Base-by-base conservation (phyloP, 1,140 invertebrate species). In the roundworm (Caenorhabditis elegans) region DNA sequence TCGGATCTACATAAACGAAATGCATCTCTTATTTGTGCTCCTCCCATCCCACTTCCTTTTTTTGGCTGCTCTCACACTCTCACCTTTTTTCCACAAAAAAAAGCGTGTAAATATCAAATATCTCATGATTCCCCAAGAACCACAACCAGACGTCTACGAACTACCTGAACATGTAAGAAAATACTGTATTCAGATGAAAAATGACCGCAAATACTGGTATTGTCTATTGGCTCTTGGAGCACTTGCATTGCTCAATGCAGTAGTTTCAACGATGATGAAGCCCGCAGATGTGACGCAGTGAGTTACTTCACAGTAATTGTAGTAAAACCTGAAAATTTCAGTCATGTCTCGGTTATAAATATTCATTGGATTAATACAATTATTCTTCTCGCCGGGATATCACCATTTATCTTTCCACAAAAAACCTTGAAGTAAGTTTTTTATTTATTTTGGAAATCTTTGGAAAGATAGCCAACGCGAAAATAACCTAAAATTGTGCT, bases 151-250 rank as follows among this genome's bases (percentile, higher is more conserved):
- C 39, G 39, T 15, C 15, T 43, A 5, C 15, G 39, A 8, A 43
- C 39, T 8, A 15, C 15, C 39, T 5, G 55, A 10, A n/a, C 13
- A 15, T 36, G n/a, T 36, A 17, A 19, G 55, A 65, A 34, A 65
- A n/a, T 65, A 17, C 10, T 10, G 3, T 55, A 34, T 65, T 65
- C 55, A 65, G 55, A 65, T 65, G 55, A 65, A 36, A 36, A 65
- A 36, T 65, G 55, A 65, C 55, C 55, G 60, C 34, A 70, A 70
- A n/a, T 39, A 70, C 34, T 70, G 60, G 60, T 70, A 70, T 39
- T 39, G 36, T 70, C 60, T 70, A 39, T n/a, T 70, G 2, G 60
- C n/a, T n/a, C 60, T 70, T 22, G 60, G 60, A 39, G 34, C 13
- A 17, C 31, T 36, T 39, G 60, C 60, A 8, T 34, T 70, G 19